Conservation (phyloP, 2,797 vertebrate genomes). For the Sphenodon punctatus region DNA sequence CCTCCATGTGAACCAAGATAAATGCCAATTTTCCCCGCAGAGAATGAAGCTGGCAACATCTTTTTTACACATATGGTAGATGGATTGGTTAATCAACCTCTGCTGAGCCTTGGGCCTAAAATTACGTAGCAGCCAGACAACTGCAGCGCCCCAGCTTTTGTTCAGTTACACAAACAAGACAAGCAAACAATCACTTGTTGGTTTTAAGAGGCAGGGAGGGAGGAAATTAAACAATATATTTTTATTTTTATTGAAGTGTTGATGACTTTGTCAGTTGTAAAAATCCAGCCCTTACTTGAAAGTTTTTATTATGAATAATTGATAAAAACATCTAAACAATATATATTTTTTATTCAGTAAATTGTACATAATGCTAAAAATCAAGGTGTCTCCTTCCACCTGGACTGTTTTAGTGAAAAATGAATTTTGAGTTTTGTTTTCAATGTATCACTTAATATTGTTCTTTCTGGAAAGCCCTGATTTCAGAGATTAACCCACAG, state of each 20-base stretch:
- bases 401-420: background rate
- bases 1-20: slow-evolving; percentile 62
- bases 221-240: slow-evolving; percentile 58
- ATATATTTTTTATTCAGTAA: background rate
- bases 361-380: background rate
- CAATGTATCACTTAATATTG: background rate
- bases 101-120: slow-evolving; percentile 79
- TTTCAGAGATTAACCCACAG: background rate
- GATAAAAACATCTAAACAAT: no score
- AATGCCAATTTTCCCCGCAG: slow-evolving; percentile 78
- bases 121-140: slow-evolving; percentile 77
- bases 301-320: slow-evolving; percentile 24
- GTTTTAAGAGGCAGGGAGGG: slow-evolving; percentile 6
- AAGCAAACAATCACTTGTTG: slow-evolving; percentile 74
- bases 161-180: slow-evolving; percentile 68
- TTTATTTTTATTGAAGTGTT: slow-evolving; percentile 63
- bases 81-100: slow-evolving; percentile 84
- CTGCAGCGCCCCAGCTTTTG: slow-evolving; percentile 69
- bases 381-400: background rate
- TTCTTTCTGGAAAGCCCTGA: background rate
- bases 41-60: slow-evolving; percentile 82
- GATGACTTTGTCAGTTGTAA: slow-evolving; percentile 63
- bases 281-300: slow-evolving; percentile 45
- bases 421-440: background rate
- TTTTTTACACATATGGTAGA: slow-evolving; percentile 90